These are phyloP conservation scores for Meteorus colon DNA, from an alignment of 2,888 invertebrate genomes.

Conservation along the genomic window DNA sequence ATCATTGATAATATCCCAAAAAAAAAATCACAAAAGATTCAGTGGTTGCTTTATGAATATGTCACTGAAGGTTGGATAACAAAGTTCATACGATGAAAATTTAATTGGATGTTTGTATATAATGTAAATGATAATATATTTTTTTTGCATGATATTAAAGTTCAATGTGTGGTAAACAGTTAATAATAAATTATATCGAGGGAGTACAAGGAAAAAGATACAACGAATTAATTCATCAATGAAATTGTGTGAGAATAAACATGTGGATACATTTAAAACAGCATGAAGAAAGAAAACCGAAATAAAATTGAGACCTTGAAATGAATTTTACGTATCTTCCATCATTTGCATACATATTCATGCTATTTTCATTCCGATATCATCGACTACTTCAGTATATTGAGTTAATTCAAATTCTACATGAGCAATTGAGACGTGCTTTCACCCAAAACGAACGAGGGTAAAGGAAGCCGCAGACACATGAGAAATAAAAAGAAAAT, in stretches of 20 bases:
- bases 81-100: too few relatives aligned
- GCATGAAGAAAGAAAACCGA: neutral
- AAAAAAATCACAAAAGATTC: too few relatives aligned
- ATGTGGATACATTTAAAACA: neutral
- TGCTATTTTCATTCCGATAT: slow-evolving; percentile 3
- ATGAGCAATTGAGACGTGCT: slow-evolving; percentile 3
- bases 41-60: too few relatives aligned
- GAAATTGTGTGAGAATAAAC: neutral
- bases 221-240: neutral
- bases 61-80: too few relatives aligned
- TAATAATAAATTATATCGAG: neutral
- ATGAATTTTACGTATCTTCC: neutral
- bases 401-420: neutral
- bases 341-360: slow-evolving; percentile 3
- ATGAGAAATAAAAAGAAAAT: neutral
- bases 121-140: neutral
- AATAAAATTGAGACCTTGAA: neutral
- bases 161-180: neutral
- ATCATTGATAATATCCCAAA: too few relatives aligned
- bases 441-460: neutral
- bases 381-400: neutral
- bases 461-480: neutral
- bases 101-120: neutral
- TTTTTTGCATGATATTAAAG: neutral
- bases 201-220: neutral